Conservation (phyloP, 2,113 vertebrate genomes). For the Saccopteryx bilineata region DNA sequence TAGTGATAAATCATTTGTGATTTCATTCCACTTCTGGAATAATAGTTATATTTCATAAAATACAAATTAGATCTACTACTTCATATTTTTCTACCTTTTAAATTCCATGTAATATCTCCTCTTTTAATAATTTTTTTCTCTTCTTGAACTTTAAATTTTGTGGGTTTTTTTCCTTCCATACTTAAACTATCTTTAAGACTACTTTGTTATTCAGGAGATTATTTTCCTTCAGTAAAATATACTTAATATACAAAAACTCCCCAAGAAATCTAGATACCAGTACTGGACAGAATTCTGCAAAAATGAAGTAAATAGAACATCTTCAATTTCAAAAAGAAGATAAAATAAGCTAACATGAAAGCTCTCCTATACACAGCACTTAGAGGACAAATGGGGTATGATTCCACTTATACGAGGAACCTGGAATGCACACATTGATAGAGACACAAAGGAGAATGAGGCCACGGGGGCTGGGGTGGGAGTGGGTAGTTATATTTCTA, state of each 20-base stretch:
- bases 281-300: slow-evolving; percentile 33
- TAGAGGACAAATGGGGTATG: background rate
- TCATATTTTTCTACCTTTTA: slow-evolving; percentile 1
- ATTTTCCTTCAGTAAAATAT: slow-evolving; percentile 39
- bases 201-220: slow-evolving; percentile 21
- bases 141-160: background rate
- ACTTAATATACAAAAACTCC: background rate
- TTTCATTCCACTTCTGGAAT: slow-evolving; percentile 34
- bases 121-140: slow-evolving; percentile 44
- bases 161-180: background rate
- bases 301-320: background rate
- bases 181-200: background rate
- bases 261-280: background rate
- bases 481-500: background rate
- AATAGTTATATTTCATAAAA: slow-evolving; percentile 38
- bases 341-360: background rate
- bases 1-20: background rate
- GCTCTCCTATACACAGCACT: background rate
- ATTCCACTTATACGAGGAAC: background rate
- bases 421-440: background rate
- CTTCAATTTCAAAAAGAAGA: slow-evolving; percentile 43
- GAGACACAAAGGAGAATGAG: background rate
- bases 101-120: background rate
- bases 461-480: background rate
- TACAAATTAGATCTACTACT: background rate